phyloP scores from a whole-genome alignment of 2,797 vertebrate species.

The Mus spretus region DNA sequence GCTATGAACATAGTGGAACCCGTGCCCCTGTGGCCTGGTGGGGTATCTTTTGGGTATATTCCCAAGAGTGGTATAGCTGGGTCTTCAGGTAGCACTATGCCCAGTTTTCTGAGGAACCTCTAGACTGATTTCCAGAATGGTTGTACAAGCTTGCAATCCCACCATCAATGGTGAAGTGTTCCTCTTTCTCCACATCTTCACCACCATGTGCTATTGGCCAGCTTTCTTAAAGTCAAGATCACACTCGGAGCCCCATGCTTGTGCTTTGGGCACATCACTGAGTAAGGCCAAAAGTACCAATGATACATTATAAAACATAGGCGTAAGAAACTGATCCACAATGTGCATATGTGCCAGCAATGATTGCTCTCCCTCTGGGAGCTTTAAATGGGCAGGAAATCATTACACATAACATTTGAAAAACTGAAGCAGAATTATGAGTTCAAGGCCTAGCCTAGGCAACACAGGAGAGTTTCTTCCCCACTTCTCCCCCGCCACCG shows the following conservation, averaged over 20 bases:
- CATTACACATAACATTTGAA: not conserved
- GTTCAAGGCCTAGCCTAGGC: not conserved
- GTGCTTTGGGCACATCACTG: not conserved
- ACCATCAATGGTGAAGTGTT: not conserved
- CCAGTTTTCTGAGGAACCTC: not conserved
- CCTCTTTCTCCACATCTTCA: not conserved
- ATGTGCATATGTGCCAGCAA: not conserved
- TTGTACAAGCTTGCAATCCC: not conserved
- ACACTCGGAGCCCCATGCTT: not conserved
- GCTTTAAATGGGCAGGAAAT: not conserved
- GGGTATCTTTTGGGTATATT: not conserved
- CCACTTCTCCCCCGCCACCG: too few species aligned
- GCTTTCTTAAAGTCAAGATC: not conserved
- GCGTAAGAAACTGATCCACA: not conserved
- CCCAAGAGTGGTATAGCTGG: not conserved
- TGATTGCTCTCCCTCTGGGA: not conserved
- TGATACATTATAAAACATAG: not conserved
- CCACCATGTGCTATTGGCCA: not conserved
- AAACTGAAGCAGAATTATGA: not conserved
- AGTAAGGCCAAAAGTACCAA: not conserved
- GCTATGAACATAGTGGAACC: not conserved
- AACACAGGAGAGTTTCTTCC: not conserved
- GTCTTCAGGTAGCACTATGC: not conserved
- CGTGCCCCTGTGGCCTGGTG: fast-evolving
- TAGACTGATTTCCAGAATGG: not conserved